Conservation (phyloP, 2,797 vertebrate genomes). For the Dromococcyx pavoninus region DNA sequence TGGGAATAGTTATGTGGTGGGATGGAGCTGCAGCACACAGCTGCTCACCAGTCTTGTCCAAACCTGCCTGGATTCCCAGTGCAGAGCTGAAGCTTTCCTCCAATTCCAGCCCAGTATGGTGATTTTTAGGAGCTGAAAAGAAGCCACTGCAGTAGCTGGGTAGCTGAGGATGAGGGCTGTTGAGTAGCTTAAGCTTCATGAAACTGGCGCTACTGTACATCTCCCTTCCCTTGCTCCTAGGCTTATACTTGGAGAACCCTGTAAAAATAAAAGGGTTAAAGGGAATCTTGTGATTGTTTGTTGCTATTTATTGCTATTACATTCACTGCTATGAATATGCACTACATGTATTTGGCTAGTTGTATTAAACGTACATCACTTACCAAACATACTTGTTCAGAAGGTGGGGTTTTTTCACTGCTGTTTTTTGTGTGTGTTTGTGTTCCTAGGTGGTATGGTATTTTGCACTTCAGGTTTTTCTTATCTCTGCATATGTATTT, state of each 20-base stretch:
- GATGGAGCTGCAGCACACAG: background rate
- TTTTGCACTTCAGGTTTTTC: background rate
- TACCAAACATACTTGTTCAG: background rate
- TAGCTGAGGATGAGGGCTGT: background rate
- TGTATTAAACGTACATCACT: background rate
- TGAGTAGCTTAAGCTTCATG: background rate
- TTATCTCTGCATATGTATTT: background rate
- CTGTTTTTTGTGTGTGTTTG: background rate
- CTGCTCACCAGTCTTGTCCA: background rate
- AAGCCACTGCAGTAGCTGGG: background rate
- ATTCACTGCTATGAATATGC: background rate
- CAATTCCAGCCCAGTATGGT: background rate
- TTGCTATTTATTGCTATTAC: background rate
- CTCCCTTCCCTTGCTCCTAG: background rate
- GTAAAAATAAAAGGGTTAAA: background rate
- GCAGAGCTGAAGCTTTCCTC: background rate
- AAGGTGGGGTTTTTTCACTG: background rate
- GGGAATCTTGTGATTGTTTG: background rate
- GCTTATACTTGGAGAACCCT: background rate
- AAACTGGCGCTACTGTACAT: background rate
- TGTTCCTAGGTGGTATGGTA: background rate
- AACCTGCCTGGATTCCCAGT: background rate
- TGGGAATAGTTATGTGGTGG: accelerated
- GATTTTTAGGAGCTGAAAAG: background rate
- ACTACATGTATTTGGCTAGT: background rate